Evolutionary conservation across 2,113 vertebrate species (phyloP), one percentile per base, ranked within the genome.

Genomic region (Cyanocitta stelleri): DNA sequence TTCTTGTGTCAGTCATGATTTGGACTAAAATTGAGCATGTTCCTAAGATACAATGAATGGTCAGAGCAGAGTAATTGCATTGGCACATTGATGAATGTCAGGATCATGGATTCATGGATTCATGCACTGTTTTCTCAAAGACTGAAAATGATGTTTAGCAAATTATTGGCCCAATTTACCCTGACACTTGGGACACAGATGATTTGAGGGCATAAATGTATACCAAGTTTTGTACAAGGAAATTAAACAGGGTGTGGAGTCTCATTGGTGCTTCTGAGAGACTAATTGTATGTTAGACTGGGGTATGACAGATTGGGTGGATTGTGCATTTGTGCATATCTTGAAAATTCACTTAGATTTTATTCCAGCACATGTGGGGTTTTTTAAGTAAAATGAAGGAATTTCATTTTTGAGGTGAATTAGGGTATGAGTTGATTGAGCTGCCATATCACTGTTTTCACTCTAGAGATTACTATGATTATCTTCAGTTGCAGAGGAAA

Each of bases 71-170:
- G 79, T 87, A 56, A 90, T 93, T 97, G 59, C 55, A 44, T 33
- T 96, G 95, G 52, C 73, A 89, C 35, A 51, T 94, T 93, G 39
- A 95, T 93, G 93, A 87, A 76, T 85, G 77, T 95, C 56, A 43
- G 56, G 22, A 95, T 85, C 46, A 85, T 94, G 80, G 22, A 96
- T 87, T 85, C 46, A 85, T 94, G 80, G 22, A 96, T 87, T 91
- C 43, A 68, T 33, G 30, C 15, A 15, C 56, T 91, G 64, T 75
- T 94, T 96, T 83, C 73, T 85, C 49, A 71, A 77, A 85, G 80
- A 64, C 67, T 76, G 63, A 92, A 80, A 77, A 10, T 61, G 11
- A 91, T 81, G 33, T 61, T 87, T 75, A 79, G 29, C 22, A 27
- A 71, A 62, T 84, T 89, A 89, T 79, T 85, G 91, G 79, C 29